Conservation (phyloP, 2,113 vertebrate genomes). For the Perca fluviatilis region DNA sequence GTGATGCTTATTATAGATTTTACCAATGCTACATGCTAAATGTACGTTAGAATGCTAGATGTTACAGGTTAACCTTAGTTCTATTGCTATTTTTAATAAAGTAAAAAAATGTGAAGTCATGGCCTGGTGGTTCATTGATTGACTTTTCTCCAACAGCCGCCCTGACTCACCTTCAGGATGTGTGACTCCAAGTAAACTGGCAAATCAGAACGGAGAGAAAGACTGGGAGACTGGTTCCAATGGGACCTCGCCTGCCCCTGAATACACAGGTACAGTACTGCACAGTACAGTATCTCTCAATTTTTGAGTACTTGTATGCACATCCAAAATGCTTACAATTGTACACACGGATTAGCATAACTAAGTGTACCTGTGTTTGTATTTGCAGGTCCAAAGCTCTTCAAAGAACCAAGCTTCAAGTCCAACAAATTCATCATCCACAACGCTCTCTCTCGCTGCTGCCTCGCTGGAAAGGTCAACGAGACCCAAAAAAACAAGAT, state of each 20-base stretch:
- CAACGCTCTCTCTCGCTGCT: constrained; percentile 92
- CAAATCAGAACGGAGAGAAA: constrained; percentile 85
- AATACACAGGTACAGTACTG: constrained; percentile 87
- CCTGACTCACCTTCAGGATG: constrained; percentile 85
- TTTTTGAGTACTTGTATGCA: not conserved
- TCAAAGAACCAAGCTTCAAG: constrained; percentile 94
- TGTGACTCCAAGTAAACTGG: constrained; percentile 83
- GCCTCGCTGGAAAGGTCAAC: constrained; percentile 93
- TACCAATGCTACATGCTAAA: not conserved
- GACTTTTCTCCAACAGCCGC: constrained; percentile 58
- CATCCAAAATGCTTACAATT: not conserved
- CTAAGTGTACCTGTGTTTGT: not conserved
- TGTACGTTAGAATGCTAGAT: not conserved
- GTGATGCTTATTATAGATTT: not conserved
- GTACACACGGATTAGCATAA: not conserved
- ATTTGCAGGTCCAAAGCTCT: constrained; percentile 89
- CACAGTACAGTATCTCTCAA: not conserved
- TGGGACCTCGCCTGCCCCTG: constrained; percentile 88
- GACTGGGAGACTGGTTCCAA: constrained; percentile 89
- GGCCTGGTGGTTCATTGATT: not conserved
- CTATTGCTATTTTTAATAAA: not conserved
- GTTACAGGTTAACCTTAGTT: not conserved
- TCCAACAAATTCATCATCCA: constrained; percentile 96
- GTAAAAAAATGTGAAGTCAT: not conserved
- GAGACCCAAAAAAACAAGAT: constrained; percentile 92